phyloP scores from a whole-genome alignment of 2,113 vertebrate species.

The Sitta europaea region DNA sequence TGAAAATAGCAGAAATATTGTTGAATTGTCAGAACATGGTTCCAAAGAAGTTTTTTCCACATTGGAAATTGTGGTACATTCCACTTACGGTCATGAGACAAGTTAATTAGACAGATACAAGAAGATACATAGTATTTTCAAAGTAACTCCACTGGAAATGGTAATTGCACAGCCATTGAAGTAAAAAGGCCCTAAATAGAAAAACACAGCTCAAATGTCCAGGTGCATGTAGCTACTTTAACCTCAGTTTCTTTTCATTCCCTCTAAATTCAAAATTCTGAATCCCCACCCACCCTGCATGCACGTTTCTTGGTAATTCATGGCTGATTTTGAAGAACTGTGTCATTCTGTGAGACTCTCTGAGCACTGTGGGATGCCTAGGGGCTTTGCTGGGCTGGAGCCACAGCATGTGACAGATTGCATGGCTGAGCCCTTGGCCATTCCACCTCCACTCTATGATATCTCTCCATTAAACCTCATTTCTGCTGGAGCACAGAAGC shows the following conservation, averaged over 20 bases:
- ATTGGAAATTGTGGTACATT: slow-evolving; percentile 57
- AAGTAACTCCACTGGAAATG: slow-evolving; percentile 53
- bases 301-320: neutral
- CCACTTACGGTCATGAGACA: slow-evolving; percentile 53
- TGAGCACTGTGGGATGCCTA: neutral
- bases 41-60: slow-evolving; percentile 3
- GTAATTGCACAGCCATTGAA: slow-evolving; percentile 41
- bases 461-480: neutral
- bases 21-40: neutral
- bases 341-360: neutral
- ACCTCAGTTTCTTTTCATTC: neutral
- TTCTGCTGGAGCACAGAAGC: neutral
- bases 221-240: neutral
- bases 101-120: slow-evolving; percentile 70
- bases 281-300: neutral
- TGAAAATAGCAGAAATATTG: slow-evolving; percentile 23
- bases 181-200: slow-evolving; percentile 40
- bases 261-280: neutral
- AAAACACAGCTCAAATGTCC: neutral
- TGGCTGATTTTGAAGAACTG: neutral
- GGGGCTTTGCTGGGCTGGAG: neutral
- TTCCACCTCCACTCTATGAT: neutral
- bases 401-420: neutral
- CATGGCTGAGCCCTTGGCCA: neutral
- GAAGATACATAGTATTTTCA: slow-evolving; percentile 54